Evolutionary conservation across 92 coral and sea anemone species (phyloP).

Genomic region (Bergia sp.): DNA sequence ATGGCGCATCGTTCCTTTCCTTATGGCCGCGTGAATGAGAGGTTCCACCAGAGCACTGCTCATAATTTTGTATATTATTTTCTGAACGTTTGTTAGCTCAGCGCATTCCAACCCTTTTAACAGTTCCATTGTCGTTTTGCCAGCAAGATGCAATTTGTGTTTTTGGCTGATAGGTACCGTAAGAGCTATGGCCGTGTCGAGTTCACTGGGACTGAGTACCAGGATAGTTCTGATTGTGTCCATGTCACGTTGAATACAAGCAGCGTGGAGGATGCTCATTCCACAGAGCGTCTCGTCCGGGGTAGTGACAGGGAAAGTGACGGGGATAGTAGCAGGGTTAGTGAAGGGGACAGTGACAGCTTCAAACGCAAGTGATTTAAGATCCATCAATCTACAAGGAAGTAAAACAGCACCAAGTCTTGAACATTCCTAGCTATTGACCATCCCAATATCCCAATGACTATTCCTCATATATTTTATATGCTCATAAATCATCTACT

Average conservation of each 20-base stretch:
- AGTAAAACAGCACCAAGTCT: neutral
- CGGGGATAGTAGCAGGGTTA: neutral
- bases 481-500: too few species aligned
- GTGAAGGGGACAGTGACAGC: neutral
- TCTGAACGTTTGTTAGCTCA: neutral
- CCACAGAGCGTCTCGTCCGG: neutral
- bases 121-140: constrained; percentile 8
- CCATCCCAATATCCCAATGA: too few species aligned
- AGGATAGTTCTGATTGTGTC: constrained; percentile 10
- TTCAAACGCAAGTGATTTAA: constrained; percentile 23
- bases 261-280: constrained; percentile 15
- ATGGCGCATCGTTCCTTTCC: neutral
- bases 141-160: constrained; percentile 2
- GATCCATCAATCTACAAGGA: constrained; percentile 14
- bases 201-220: constrained; percentile 28
- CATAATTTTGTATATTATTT: neutral
- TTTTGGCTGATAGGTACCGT: neutral
- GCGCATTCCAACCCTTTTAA: neutral
- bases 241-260: constrained; percentile 15
- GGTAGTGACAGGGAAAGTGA: neutral
- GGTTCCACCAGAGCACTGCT: neutral
- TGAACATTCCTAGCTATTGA: too few species aligned
- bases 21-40: constrained; percentile 18
- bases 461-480: too few species aligned
- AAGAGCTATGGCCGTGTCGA: constrained; percentile 37